Conservation (phyloP, 2,888 invertebrate genomes). For the Cremastobaeus sp. region DNA sequence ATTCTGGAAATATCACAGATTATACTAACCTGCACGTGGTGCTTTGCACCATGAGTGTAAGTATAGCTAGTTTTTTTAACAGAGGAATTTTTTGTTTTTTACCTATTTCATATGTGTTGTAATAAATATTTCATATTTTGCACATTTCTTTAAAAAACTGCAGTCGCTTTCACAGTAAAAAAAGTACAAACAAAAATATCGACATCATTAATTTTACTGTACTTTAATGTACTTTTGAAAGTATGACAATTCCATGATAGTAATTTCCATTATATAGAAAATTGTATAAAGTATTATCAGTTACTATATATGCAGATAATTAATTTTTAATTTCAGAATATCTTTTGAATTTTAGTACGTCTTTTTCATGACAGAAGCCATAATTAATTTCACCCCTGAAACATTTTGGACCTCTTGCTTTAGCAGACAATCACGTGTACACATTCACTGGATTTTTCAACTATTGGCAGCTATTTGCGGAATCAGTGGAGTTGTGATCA, state of each 20-base stretch:
- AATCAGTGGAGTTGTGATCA: conserved; percentile 79
- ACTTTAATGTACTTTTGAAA: too few species aligned
- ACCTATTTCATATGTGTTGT: background rate
- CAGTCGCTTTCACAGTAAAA: too few species aligned
- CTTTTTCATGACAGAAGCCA: conserved; percentile 73
- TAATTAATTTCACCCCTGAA: conserved; percentile 66
- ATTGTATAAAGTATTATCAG: background rate
- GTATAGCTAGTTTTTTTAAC: conserved; percentile 22
- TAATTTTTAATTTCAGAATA: background rate
- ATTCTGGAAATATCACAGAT: conserved; percentile 30
- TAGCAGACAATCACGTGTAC: conserved; percentile 65
- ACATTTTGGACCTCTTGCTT: conserved; percentile 66
- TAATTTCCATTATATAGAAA: background rate
- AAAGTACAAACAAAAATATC: too few species aligned
- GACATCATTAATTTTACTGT: too few species aligned
- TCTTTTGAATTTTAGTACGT: conserved; percentile 68
- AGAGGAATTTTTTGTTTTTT: background rate
- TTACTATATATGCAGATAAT: background rate
- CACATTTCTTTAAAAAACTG: too few species aligned
- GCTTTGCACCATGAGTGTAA: conserved; percentile 62
- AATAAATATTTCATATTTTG: background rate
- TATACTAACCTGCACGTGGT: conserved; percentile 54
- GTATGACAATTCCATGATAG: too few species aligned
- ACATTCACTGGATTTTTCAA: conserved; percentile 80
- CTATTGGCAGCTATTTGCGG: conserved; percentile 79